A percentile compares a stretch with the other conserved stretches of the same genome.
Evolutionary conservation across 1,140 invertebrate species (phyloP).

Genomic region (Idris sp.): DNA sequence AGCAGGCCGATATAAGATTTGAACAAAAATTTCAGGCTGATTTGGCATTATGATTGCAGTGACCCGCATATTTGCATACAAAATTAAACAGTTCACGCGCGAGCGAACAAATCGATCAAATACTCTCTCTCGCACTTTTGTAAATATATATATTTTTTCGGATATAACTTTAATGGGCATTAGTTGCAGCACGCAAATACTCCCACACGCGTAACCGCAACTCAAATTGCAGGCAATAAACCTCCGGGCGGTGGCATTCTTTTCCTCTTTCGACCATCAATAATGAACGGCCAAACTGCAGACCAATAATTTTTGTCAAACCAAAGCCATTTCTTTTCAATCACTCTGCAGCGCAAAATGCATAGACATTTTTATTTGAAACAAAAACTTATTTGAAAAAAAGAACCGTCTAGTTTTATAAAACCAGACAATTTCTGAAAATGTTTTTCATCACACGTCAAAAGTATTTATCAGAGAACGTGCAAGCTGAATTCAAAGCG

Average conservation of each 20-base stretch:
- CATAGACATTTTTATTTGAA: no score
- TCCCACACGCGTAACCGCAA: conserved; percentile 31
- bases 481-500: no score
- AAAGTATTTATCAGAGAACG: no score
- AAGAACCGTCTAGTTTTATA: no score
- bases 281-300: conserved; percentile 42
- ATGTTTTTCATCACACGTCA: no score
- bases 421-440: no score
- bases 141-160: conserved; percentile 29
- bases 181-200: conserved; percentile 21
- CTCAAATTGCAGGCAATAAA: conserved; percentile 49
- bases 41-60: conserved; percentile 20
- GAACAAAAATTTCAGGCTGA: conserved; percentile 14
- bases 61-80: conserved; percentile 22
- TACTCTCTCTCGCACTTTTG: conserved; percentile 4
- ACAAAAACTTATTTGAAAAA: no score
- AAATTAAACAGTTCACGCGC: conserved; percentile 18
- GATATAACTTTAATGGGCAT: conserved; percentile 35
- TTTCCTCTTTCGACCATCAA: conserved; percentile 35
- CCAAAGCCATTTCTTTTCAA: conserved; percentile 8
- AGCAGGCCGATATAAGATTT: neutral
- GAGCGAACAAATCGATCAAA: conserved; percentile 1
- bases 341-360: no score
- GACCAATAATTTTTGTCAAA: conserved; percentile 51
- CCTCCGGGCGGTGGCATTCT: conserved; percentile 16